These are phyloP conservation scores for Lapara coniferarum DNA, from an alignment of 2,888 invertebrate species.

Conservation along the genomic window DNA sequence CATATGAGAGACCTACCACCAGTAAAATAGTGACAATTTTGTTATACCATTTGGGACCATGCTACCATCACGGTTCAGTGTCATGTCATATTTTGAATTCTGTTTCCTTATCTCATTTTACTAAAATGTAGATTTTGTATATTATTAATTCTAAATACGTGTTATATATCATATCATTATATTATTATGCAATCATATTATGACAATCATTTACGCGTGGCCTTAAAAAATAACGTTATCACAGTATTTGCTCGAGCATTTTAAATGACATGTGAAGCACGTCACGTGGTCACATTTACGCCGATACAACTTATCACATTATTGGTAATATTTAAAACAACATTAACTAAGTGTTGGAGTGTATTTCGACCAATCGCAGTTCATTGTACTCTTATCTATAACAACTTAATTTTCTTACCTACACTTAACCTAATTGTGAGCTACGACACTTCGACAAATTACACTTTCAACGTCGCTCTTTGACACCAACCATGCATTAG, in stretches of 20 bases:
- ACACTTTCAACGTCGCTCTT: no score
- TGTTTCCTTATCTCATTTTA: no score
- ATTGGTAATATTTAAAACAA: conserved; percentile 28
- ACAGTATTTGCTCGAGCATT: background rate
- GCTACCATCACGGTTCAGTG: no score
- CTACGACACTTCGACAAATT: background rate
- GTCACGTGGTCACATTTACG: background rate
- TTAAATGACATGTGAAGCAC: background rate
- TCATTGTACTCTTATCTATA: conserved; percentile 9
- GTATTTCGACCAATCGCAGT: conserved; percentile 30
- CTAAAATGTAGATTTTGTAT: no score
- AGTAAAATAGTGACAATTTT: no score
- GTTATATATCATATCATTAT: no score
- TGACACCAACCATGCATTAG: no score
- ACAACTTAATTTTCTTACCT: background rate
- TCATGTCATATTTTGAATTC: no score
- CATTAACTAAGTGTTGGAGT: conserved; percentile 32
- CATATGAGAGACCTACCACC: no score
- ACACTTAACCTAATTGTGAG: background rate
- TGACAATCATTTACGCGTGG: background rate
- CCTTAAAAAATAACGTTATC: background rate
- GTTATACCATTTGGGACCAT: no score
- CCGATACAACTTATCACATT: background rate
- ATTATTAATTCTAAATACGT: no score
- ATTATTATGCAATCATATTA: background rate